A percentile compares a stretch with the other conserved stretches of the same genome.
Evolutionary conservation across 1,140 invertebrate genomes (phyloP).

Genomic region (Bombus fervidus): DNA sequence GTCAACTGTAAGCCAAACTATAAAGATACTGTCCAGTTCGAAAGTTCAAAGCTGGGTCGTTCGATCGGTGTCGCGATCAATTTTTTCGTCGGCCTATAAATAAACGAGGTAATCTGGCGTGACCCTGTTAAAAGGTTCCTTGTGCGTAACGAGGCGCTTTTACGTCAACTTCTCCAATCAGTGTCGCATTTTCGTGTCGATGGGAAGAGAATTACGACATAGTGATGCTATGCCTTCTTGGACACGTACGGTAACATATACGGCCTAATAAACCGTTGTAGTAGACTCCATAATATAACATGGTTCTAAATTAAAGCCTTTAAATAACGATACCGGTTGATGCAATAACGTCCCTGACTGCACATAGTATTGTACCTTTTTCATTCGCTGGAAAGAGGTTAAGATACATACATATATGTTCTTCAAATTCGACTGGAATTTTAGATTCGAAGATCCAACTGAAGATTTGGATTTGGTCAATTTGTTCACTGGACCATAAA

Average conservation of each 20-base stretch:
- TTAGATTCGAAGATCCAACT: not conserved
- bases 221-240: not conserved
- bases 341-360: not conserved
- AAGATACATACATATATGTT: not conserved
- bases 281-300: not conserved
- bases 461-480: not conserved
- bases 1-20: not conserved
- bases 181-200: not conserved
- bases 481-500: not conserved
- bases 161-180: constrained; percentile 24
- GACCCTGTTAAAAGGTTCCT: constrained; percentile 31
- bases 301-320: not conserved
- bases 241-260: not conserved
- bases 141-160: constrained; percentile 40
- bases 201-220: constrained; percentile 16
- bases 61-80: constrained; percentile 19
- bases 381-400: not conserved
- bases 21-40: not conserved
- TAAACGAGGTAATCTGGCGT: constrained; percentile 43
- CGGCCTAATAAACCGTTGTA: not conserved
- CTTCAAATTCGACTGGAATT: not conserved
- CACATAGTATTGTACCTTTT: not conserved
- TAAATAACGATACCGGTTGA: not conserved
- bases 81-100: constrained; percentile 51
- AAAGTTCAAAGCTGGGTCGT: not conserved